Evolutionary conservation across 2,113 vertebrate genomes (phyloP).

Genomic region (Nansenia antarctica): DNA sequence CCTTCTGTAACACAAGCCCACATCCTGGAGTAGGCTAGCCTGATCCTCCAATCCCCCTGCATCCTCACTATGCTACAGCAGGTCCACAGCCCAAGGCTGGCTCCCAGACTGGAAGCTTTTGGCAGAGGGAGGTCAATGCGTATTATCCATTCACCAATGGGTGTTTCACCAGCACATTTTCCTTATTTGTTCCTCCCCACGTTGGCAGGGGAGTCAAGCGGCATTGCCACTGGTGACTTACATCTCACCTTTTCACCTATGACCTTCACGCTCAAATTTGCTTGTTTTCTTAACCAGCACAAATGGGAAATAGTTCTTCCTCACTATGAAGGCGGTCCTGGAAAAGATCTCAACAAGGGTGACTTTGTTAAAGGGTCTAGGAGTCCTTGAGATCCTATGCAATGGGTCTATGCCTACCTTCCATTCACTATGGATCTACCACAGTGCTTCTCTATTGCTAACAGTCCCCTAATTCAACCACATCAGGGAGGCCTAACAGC

Average conservation of each 20-base stretch:
- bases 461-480: constrained; percentile 14
- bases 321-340: background rate
- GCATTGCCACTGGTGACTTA: background rate
- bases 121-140: background rate
- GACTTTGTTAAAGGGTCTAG: background rate
- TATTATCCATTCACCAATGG: background rate
- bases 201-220: background rate
- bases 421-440: background rate
- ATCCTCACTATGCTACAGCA: background rate
- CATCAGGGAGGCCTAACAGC: background rate
- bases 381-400: background rate
- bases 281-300: constrained; percentile 16
- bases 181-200: background rate
- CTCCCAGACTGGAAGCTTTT: background rate
- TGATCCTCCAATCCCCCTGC: background rate
- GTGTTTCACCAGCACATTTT: background rate
- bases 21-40: background rate
- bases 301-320: background rate
- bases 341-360: constrained; percentile 3
- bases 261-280: background rate
- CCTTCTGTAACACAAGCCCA: background rate
- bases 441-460: background rate
- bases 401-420: constrained; percentile 8
- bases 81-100: background rate
- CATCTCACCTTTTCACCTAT: background rate